These are phyloP conservation scores for Sebastolobus alascanus DNA, from an alignment of 2,797 vertebrate species.

Conservation along the genomic window DNA sequence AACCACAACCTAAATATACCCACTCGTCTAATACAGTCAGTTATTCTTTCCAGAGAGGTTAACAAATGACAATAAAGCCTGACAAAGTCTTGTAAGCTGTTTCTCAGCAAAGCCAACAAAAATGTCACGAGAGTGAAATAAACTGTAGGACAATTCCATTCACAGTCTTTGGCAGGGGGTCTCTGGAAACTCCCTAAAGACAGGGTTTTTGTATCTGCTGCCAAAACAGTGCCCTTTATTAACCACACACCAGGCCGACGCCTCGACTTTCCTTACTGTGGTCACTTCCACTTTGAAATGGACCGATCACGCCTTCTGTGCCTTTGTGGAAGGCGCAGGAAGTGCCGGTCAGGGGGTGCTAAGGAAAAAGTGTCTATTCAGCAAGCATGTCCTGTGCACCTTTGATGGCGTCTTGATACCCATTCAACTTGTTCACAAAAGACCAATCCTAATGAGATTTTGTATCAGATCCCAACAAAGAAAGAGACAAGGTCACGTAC, in stretches of 20 bases:
- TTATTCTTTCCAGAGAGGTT: conserved; percentile 24
- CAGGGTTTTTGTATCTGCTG: conserved; percentile 17
- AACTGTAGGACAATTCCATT: conserved; percentile 30
- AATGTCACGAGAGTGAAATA: conserved; percentile 43
- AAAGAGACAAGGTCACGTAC: neutral
- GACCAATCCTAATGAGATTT: conserved; percentile 8
- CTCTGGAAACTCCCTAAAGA: conserved; percentile 27
- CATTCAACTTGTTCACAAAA: conserved; percentile 8
- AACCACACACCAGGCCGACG: conserved; percentile 36
- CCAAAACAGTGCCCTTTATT: conserved; percentile 47
- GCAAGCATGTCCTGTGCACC: conserved; percentile 36
- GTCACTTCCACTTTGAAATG: conserved; percentile 54
- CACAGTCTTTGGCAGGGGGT: conserved; percentile 34
- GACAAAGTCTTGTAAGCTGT: conserved; percentile 27
- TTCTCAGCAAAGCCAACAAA: conserved; percentile 35
- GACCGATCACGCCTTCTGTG: conserved; percentile 16
- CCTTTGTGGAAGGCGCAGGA: conserved; percentile 11
- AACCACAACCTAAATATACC: conserved; percentile 49
- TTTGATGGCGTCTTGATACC: neutral
- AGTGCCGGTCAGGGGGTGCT: neutral
- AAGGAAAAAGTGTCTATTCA: conserved; percentile 60
- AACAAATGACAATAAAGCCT: conserved; percentile 23
- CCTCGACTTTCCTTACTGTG: conserved; percentile 20
- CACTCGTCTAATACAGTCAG: conserved; percentile 29
- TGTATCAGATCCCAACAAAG: neutral